Conservation (phyloP, 1,140 invertebrate species). For the Tribolium castaneum region DNA sequence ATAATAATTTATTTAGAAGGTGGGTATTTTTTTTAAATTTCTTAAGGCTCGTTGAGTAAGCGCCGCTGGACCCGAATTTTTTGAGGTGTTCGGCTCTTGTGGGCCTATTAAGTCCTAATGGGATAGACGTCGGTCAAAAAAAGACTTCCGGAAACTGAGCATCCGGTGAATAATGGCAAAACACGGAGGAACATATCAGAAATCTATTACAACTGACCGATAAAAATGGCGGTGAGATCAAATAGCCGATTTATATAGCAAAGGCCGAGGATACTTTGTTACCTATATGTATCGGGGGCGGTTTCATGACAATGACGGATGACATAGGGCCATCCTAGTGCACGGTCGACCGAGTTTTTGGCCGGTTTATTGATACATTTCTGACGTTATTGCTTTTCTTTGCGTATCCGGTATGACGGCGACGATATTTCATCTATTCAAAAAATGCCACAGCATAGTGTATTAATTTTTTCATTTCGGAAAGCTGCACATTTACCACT, state of each 20-base stretch:
- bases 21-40: too few species aligned
- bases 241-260: constrained; percentile 58
- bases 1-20: too few species aligned
- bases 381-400: constrained; percentile 51
- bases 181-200: constrained; percentile 54
- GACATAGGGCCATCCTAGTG: constrained; percentile 43
- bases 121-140: constrained; percentile 39
- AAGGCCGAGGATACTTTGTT: constrained; percentile 51
- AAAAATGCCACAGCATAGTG: constrained; percentile 12
- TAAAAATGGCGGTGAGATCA: constrained; percentile 58
- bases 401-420: constrained; percentile 37
- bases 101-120: constrained; percentile 37
- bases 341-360: constrained; percentile 47
- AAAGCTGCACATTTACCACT: background rate
- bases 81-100: background rate
- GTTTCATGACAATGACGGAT: constrained; percentile 54
- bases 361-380: constrained; percentile 49
- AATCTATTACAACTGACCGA: constrained; percentile 57
- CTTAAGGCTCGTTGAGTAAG: background rate
- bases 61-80: background rate
- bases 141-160: constrained; percentile 41
- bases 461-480: constrained; percentile 20
- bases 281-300: constrained; percentile 52
- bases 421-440: constrained; percentile 45
- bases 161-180: constrained; percentile 51